A percentile compares a stretch with the other conserved stretches of the same genome.
These are phyloP conservation scores for Gambusia yucatana DNA, from an alignment of 2,797 vertebrate genomes.

Conservation along the genomic window DNA sequence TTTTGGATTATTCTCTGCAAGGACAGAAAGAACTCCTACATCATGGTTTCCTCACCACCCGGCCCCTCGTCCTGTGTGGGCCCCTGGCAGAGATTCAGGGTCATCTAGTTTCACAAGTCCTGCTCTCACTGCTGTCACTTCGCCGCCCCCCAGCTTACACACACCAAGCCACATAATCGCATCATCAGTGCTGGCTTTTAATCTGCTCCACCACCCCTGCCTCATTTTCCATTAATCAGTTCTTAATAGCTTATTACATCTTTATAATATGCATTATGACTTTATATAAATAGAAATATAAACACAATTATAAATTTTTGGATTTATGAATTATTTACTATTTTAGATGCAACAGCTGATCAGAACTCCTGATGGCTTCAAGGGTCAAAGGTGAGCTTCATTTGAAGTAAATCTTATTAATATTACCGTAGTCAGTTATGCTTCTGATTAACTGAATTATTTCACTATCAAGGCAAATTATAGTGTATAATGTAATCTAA, in stretches of 20 bases:
- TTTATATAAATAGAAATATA: background rate
- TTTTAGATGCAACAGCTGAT: background rate
- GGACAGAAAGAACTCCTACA: background rate
- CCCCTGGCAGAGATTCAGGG: constrained; percentile 62
- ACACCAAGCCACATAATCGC: constrained; percentile 24
- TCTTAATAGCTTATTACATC: background rate
- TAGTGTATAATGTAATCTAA: background rate
- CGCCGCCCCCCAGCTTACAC: constrained; percentile 15
- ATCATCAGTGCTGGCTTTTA: constrained; percentile 14
- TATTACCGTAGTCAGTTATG: background rate
- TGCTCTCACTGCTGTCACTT: constrained; percentile 82
- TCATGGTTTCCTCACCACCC: background rate
- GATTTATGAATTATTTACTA: background rate
- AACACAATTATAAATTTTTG: background rate
- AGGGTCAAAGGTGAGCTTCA: background rate
- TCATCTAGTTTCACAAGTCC: constrained; percentile 79
- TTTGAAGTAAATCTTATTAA: background rate
- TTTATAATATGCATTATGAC: background rate
- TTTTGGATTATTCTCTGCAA: background rate
- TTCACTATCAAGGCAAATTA: background rate
- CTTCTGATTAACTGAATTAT: background rate
- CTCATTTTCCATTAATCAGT: background rate
- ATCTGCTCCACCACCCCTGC: background rate
- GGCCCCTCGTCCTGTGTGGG: constrained; percentile 74
- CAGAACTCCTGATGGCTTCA: background rate